phyloP scores from a whole-genome alignment of 2,113 vertebrate species.

The Tupaia chinensis region DNA sequence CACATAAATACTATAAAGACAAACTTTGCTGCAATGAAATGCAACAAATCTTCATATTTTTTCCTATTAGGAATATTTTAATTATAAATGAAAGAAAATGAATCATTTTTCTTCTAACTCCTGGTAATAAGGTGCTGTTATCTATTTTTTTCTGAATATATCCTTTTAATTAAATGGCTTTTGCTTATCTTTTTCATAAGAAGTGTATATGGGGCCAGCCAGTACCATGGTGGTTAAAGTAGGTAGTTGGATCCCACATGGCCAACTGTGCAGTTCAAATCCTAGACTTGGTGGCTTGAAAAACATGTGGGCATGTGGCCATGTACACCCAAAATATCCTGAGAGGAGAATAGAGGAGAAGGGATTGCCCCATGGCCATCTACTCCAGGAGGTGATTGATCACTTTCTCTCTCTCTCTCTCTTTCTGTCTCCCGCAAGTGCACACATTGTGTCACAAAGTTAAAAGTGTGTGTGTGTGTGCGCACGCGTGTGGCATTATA shows the following conservation, averaged over 20 bases:
- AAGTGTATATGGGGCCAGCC: background rate
- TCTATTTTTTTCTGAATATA: background rate
- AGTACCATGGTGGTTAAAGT: too few relatives aligned
- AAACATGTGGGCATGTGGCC: too few relatives aligned
- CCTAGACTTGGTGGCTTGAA: too few relatives aligned
- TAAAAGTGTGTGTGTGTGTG: background rate
- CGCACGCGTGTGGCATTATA: background rate
- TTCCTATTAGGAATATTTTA: background rate
- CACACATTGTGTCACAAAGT: too few relatives aligned
- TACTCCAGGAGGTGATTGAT: too few relatives aligned
- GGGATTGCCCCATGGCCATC: too few relatives aligned
- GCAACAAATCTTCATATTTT: background rate
- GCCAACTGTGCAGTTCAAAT: too few relatives aligned
- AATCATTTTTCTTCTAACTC: background rate
- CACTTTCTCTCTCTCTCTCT: too few relatives aligned
- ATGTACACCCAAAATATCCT: too few relatives aligned
- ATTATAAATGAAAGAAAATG: background rate
- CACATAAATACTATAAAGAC: background rate
- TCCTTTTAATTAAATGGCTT: background rate
- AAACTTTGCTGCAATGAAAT: background rate
- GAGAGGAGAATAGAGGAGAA: too few relatives aligned
- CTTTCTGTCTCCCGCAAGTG: too few relatives aligned
- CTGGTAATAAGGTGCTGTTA: background rate
- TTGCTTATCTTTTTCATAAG: background rate
- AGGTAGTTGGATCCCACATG: too few relatives aligned